Evolutionary conservation across 2,797 vertebrate species (phyloP).

Genomic region (Sebastes steindachneri): DNA sequence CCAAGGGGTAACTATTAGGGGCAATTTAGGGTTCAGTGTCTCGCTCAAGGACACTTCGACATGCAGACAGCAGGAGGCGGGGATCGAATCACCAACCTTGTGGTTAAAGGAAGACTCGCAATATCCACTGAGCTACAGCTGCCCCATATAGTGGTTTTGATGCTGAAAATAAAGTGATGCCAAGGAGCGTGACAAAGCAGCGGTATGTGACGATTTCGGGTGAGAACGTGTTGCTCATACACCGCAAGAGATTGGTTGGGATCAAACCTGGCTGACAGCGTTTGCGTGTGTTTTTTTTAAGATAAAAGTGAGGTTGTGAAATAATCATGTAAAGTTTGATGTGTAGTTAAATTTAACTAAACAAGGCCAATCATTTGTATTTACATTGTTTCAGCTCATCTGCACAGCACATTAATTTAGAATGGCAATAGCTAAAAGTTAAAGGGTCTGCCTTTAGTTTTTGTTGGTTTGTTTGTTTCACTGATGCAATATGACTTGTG

Average conservation of each 20-base stretch:
- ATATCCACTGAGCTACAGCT: no score
- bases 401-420: conserved; percentile 49
- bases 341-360: not conserved
- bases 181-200: no score
- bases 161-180: no score
- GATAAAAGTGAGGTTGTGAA: not conserved
- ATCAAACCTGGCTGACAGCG: not conserved
- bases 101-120: no score
- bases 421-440: conserved; percentile 62
- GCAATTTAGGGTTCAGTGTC: no score
- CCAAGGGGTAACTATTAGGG: no score
- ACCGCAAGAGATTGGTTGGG: not conserved
- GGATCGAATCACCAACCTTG: no score
- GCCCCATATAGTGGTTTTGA: no score
- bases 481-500: conserved; percentile 71
- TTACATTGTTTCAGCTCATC: not conserved
- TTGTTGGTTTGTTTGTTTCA: conserved; percentile 32
- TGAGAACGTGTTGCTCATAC: not conserved
- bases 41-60: no score
- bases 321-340: not conserved
- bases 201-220: no score
- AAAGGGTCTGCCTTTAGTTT: conserved; percentile 51
- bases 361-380: conserved; percentile 26
- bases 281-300: not conserved
- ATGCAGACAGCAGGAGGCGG: no score